phyloP scores from a whole-genome alignment of 2,888 invertebrate genomes.

The Lasioglossum villosulum region DNA sequence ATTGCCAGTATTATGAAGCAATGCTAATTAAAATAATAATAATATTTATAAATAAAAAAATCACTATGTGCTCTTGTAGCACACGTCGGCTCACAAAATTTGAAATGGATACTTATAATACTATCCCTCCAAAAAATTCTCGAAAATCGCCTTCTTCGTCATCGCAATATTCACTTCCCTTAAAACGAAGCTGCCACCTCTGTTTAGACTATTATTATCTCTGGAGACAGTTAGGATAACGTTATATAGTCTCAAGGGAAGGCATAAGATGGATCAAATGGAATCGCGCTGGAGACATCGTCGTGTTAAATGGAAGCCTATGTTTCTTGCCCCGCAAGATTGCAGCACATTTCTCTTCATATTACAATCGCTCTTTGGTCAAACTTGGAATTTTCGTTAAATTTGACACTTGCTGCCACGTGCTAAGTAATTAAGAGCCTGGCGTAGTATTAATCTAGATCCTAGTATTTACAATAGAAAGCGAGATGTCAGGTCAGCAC shows the following conservation, averaged over 20 bases:
- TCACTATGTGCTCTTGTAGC: neutral
- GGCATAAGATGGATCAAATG: neutral
- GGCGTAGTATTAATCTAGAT: neutral
- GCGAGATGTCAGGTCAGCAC: neutral
- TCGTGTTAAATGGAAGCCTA: neutral
- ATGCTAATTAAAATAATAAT: neutral
- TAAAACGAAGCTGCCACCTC: neutral
- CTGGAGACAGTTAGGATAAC: neutral
- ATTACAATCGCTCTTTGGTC: neutral
- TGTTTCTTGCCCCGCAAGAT: neutral
- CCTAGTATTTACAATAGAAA: neutral
- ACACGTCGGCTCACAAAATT: neutral
- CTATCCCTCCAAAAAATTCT: neutral
- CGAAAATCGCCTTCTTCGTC: neutral
- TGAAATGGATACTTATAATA: neutral
- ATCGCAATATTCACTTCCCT: neutral
- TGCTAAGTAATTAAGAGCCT: neutral
- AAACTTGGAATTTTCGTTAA: neutral
- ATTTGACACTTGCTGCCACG: neutral
- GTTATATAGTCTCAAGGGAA: neutral
- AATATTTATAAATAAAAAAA: neutral
- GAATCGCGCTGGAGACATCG: neutral
- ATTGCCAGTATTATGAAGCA: neutral
- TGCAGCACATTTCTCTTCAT: neutral
- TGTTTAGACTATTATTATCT: neutral